Percentiles rank a stretch among this genome's conserved stretches.
Evolutionary conservation across 2,797 vertebrate species (phyloP).

Genomic region (Pteronotus mesoamericanus): DNA sequence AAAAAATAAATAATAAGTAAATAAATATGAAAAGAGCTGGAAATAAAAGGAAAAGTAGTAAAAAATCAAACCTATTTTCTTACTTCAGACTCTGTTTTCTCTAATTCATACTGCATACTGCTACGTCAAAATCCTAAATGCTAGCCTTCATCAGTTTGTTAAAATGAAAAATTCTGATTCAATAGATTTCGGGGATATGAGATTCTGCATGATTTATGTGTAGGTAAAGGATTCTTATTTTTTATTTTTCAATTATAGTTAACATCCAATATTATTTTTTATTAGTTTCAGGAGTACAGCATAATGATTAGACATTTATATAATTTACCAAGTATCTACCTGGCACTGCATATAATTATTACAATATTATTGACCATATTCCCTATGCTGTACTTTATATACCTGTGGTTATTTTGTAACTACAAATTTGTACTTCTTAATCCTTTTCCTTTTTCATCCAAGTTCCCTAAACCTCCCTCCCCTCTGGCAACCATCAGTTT

Average conservation of each 20-base stretch:
- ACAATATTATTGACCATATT: neutral
- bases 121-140: neutral
- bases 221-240: neutral
- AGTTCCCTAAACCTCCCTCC: neutral
- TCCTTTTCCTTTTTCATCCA: neutral
- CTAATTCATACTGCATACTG: neutral
- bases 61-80: neutral
- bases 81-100: neutral
- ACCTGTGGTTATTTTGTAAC: neutral
- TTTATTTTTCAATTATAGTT: neutral
- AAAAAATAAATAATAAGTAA: too few relatives aligned
- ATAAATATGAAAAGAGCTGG: too few relatives aligned
- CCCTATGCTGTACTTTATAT: neutral
- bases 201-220: neutral
- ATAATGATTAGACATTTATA: neutral
- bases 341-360: neutral
- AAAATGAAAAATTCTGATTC: neutral
- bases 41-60: too few relatives aligned
- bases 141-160: neutral
- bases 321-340: neutral
- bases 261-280: neutral
- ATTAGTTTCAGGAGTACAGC: neutral
- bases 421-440: neutral
- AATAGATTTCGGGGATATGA: neutral
- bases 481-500: neutral